A percentile compares a stretch with the other conserved stretches of the same genome.
Conservation (phyloP, 2,113 vertebrate genomes). For the Barbus barbus region DNA sequence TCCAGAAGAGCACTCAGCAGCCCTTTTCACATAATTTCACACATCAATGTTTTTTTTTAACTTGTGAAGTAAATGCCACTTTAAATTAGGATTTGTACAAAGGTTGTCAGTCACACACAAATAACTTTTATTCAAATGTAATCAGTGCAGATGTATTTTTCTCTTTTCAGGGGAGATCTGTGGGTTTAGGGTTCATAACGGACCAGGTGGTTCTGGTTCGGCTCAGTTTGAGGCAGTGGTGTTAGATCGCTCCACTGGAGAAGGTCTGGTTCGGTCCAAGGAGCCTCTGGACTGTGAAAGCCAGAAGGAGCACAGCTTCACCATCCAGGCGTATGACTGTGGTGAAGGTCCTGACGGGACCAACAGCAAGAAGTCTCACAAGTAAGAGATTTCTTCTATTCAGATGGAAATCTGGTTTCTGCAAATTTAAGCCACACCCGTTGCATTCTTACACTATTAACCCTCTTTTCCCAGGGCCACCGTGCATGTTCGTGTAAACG, state of each 20-base stretch:
- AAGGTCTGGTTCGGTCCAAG: slow-evolving; percentile 94
- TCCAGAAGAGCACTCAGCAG: slow-evolving; percentile 11
- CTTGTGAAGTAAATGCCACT: background rate
- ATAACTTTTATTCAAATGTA: background rate
- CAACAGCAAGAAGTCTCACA: slow-evolving; percentile 99
- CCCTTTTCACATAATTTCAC: background rate
- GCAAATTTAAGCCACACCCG: background rate
- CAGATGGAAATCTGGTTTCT: background rate
- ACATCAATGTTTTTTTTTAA: background rate
- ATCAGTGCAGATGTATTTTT: background rate
- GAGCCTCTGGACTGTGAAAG: slow-evolving; percentile 95
- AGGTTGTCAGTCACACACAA: background rate
- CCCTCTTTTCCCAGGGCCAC: slow-evolving; percentile 81
- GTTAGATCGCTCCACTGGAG: slow-evolving; percentile 93
- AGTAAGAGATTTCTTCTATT: slow-evolving; percentile 74
- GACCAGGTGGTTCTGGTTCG: slow-evolving; percentile 79
- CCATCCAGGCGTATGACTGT: slow-evolving; percentile 97
- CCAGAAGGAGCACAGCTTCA: slow-evolving; percentile 96
- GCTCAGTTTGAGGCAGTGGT: slow-evolving; percentile 96
- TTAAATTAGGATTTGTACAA: background rate
- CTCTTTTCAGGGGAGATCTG: slow-evolving; percentile 89
- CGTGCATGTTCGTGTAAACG: slow-evolving; percentile 93
- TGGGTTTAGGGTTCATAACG: slow-evolving; percentile 91
- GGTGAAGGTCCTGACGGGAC: slow-evolving; percentile 93
- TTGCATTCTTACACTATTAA: background rate